Conservation (phyloP, 1,140 invertebrate genomes). For the Tetraneura akinire region DNA sequence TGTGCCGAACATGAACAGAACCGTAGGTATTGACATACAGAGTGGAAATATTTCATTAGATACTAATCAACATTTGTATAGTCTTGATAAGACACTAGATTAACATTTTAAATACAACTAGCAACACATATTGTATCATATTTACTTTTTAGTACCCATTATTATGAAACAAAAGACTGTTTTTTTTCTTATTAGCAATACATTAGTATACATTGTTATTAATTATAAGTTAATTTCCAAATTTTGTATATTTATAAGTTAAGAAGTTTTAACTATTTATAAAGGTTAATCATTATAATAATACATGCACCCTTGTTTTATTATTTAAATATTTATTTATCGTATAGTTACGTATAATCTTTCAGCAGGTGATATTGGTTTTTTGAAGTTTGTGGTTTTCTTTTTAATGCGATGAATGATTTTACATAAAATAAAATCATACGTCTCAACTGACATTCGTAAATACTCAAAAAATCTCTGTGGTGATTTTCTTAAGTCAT, state of each 20-base stretch:
- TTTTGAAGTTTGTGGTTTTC: conserved; percentile 19
- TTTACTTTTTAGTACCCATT: no score
- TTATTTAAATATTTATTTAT: conserved; percentile 8
- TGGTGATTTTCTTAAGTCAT: conserved; percentile 1
- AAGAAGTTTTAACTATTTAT: conserved; percentile 19
- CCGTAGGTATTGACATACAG: conserved; percentile 7
- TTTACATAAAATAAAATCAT: conserved; percentile 20
- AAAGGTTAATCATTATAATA: conserved; percentile 15
- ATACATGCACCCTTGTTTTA: conserved; percentile 4
- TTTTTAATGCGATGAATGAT: background rate
- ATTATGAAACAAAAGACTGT: conserved; percentile 15
- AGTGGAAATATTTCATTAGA: conserved; percentile 17
- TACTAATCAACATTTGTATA: conserved; percentile 10
- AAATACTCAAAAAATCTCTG: background rate
- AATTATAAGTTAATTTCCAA: conserved; percentile 3
- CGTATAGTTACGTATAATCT: conserved; percentile 8
- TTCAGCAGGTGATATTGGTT: conserved; percentile 15
- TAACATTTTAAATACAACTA: conserved; percentile 11
- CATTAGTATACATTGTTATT: background rate
- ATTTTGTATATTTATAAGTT: conserved; percentile 19
- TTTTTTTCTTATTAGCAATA: conserved; percentile 21
- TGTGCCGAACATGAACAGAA: conserved; percentile 16
- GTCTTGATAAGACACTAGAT: background rate
- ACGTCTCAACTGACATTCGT: conserved; percentile 3
- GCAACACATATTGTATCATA: conserved; percentile 12